phyloP scores from a whole-genome alignment of 23 tunicate genomes.

The Corella eumyota region DNA sequence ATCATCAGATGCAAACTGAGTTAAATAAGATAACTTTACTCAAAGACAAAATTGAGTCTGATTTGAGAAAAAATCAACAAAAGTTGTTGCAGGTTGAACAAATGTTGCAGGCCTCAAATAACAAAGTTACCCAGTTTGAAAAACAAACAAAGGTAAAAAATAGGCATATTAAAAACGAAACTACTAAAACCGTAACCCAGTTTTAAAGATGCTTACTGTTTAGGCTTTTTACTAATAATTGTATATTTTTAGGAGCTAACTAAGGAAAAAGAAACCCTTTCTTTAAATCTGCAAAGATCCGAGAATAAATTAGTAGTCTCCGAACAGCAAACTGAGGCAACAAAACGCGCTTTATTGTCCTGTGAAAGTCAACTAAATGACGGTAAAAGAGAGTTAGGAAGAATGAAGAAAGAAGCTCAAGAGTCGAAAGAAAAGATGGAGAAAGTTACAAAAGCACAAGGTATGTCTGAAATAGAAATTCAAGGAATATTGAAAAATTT shows the following conservation, averaged over 20 bases:
- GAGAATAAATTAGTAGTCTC: not conserved
- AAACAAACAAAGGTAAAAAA: no score
- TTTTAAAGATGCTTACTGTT: no score
- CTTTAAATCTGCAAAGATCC: not conserved
- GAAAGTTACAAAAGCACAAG: not conserved
- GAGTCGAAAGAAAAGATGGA: not conserved
- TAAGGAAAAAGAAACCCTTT: not conserved
- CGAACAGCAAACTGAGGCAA: not conserved
- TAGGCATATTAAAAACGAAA: no score
- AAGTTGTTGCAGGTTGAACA: constrained; percentile 27
- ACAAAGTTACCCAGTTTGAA: no score
- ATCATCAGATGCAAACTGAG: constrained; percentile 6
- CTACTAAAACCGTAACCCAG: no score
- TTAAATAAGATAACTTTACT: constrained; percentile 5
- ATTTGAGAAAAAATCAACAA: constrained; percentile 13
- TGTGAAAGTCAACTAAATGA: not conserved
- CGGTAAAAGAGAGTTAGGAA: not conserved
- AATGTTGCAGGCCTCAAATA: no score
- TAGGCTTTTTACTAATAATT: no score
- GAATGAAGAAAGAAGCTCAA: not conserved
- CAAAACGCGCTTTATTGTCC: not conserved
- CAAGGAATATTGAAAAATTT: no score
- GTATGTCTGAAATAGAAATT: no score
- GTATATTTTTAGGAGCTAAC: not conserved
- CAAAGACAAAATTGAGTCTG: constrained; percentile 12